A percentile compares a stretch with the other conserved stretches of the same genome.
phyloP scores from a whole-genome alignment of 2,113 vertebrate genomes.

The Ceyx melanurus region DNA sequence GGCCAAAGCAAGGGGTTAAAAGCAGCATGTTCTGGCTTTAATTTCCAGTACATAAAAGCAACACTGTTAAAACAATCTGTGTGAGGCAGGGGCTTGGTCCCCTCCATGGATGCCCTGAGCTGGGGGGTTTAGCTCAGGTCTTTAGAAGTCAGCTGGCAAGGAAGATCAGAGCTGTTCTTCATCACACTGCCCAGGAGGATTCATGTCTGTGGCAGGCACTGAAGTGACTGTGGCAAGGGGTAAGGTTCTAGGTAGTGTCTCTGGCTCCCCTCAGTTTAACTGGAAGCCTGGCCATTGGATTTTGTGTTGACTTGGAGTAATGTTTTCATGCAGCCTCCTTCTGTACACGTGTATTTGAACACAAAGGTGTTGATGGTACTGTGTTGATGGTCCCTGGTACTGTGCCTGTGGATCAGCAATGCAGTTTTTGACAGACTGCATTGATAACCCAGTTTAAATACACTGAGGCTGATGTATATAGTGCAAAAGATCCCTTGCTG shows the following conservation, averaged over 20 bases:
- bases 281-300: rapidly evolving
- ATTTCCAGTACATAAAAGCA: slow-evolving; percentile 49
- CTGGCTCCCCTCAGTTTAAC: not conserved
- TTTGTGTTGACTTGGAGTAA: rapidly evolving
- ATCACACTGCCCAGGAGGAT: rapidly evolving
- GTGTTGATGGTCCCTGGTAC: not conserved
- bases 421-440: not conserved
- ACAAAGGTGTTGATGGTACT: not conserved
- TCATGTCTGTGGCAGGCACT: not conserved
- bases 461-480: not conserved
- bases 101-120: not conserved
- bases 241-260: not conserved
- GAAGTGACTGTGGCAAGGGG: not conserved
- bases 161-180: not conserved
- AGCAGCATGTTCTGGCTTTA: not conserved
- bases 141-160: rapidly evolving
- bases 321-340: not conserved
- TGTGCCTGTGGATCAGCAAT: not conserved
- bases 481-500: not conserved
- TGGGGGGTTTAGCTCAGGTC: not conserved
- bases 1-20: slow-evolving; percentile 62
- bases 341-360: not conserved
- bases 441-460: not conserved
- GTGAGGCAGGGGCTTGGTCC: not conserved
- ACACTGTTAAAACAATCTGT: slow-evolving; percentile 39